phyloP scores from a whole-genome alignment of 2,888 invertebrate genomes.

The Dexiosoma caninum region DNA sequence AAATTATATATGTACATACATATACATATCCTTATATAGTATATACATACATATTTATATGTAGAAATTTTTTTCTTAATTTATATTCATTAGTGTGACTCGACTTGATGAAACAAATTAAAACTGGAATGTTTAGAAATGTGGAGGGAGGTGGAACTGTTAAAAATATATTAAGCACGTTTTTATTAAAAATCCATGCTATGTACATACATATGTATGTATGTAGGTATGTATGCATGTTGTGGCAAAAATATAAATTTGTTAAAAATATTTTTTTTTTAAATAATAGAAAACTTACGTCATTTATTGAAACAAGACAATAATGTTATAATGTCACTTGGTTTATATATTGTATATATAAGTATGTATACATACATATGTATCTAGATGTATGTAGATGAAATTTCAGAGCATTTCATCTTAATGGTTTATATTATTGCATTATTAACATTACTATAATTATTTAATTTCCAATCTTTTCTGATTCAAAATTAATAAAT shows the following conservation, averaged over 20 bases:
- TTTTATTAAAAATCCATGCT: neutral
- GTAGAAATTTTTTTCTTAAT: neutral
- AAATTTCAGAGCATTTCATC: neutral
- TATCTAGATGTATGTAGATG: too few species aligned
- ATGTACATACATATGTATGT: too few species aligned
- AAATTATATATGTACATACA: neutral
- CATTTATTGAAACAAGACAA: neutral
- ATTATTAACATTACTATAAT: too few species aligned
- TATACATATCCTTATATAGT: neutral
- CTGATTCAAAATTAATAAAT: neutral
- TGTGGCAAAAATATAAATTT: neutral
- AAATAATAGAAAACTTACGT: neutral
- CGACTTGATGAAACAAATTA: neutral
- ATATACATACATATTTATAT: neutral
- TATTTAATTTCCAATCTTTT: neutral
- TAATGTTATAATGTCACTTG: too few species aligned
- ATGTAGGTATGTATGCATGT: too few species aligned
- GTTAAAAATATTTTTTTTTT: neutral
- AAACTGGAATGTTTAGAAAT: neutral
- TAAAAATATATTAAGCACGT: neutral
- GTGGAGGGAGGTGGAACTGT: neutral
- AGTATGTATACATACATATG: too few species aligned
- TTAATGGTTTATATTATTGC: neutral
- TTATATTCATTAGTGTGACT: neutral
- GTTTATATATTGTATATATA: too few species aligned